Conservation (phyloP, 2,113 vertebrate genomes). For the Macrotis lagotis region DNA sequence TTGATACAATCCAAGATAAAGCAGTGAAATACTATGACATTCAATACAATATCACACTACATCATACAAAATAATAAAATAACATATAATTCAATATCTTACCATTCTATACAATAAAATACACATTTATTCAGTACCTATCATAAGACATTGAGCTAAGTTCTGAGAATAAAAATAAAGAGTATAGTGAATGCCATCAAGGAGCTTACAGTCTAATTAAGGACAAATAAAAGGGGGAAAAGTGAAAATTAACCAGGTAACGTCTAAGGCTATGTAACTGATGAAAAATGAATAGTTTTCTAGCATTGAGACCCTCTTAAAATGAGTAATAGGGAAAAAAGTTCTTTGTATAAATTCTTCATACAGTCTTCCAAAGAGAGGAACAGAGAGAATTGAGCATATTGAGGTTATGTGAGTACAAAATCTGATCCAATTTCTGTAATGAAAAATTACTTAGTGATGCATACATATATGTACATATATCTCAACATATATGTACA, state of each 20-base stretch:
- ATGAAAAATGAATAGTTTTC: neutral
- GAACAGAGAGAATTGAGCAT: neutral
- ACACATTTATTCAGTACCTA: neutral
- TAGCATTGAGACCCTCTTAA: neutral
- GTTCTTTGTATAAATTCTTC: neutral
- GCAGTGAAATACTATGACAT: neutral
- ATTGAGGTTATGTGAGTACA: neutral
- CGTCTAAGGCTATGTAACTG: rapidly evolving
- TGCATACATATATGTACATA: neutral
- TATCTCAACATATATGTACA: no score
- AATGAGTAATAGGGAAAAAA: neutral
- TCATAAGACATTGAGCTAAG: neutral
- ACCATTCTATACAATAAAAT: neutral
- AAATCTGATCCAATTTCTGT: neutral
- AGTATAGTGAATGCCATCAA: neutral
- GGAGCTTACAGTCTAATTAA: neutral
- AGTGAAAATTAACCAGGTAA: neutral
- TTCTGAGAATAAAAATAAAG: neutral
- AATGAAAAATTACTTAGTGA: neutral
- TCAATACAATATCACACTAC: neutral
- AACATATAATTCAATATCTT: neutral
- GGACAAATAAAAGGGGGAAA: neutral
- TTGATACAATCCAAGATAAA: neutral
- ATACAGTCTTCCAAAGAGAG: neutral
- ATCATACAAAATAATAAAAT: no score